A percentile compares a stretch with the other conserved stretches of the same genome.
These are phyloP conservation scores for Phorcus lineatus DNA, from an alignment of 2,888 invertebrate species.

Conservation along the genomic window DNA sequence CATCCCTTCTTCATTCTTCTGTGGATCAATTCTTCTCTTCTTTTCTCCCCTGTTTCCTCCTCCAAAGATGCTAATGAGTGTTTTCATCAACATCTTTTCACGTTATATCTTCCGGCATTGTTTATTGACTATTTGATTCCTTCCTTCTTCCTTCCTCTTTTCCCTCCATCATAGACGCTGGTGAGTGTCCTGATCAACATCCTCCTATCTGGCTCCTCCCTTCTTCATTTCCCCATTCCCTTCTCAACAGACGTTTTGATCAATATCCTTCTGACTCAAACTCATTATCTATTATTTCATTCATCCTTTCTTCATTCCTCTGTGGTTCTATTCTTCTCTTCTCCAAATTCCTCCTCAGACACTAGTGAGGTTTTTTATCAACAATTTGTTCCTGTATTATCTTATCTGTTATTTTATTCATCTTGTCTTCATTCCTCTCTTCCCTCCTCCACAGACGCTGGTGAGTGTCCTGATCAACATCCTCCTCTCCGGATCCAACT, in stretches of 20 bases:
- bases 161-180: constrained; percentile 76
- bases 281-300: not conserved
- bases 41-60: too few species aligned
- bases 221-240: too few species aligned
- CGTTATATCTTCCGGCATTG: too few species aligned
- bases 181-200: constrained; percentile 77
- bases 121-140: too few species aligned
- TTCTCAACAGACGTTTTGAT: too few species aligned
- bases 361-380: not conserved
- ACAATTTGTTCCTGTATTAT: too few species aligned
- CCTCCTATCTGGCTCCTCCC: constrained; percentile 86
- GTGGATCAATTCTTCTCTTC: not conserved
- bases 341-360: not conserved
- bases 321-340: not conserved
- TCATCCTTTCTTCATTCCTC: too few species aligned
- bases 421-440: not conserved
- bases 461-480: constrained; percentile 77
- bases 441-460: constrained; percentile 76
- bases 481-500: constrained; percentile 84
- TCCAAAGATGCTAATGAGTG: not conserved
- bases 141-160: not conserved
- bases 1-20: too few species aligned
- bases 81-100: too few species aligned
- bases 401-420: too few species aligned
- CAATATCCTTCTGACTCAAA: not conserved